Evolutionary conservation across 2,888 invertebrate genomes (phyloP), one percentile per base, ranked within the genome.

Genomic region (Drosophila sordidapex): DNA sequence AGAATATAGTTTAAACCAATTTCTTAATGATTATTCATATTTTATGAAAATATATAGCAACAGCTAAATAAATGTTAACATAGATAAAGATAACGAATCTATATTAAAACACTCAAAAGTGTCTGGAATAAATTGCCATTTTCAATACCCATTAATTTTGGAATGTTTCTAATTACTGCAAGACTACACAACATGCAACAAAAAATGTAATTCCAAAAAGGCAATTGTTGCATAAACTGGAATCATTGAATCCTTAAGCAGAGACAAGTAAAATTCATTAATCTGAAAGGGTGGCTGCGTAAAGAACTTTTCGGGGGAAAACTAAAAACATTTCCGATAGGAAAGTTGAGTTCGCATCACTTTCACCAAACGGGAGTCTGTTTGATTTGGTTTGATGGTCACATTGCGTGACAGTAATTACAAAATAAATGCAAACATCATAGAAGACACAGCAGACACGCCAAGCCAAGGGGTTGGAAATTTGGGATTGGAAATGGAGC

Each of bases 361-460:
- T 83, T 73, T 77, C 73, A 66, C 66, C 70, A 49, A 59, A 65
- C 49, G 65, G 58, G 67, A 69, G 61, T 70, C 70, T 75, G 73
- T 79, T 80, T 87, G 79, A 90, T 87, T 89, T 89, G 80, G 81
- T 87, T 85, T 91, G 90, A 91, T 88, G 89, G 88, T 87, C 91
- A 88, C 91, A 92, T 92, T 91, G 92, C 92, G 91, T 92, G 91
- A 91, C 92, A 92, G 87, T 91, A 92, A 91, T 92, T 92, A 91
- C 90, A 86, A 81, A 90, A 86, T 91, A 91, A 92, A 91, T 91
- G 91, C 90, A 91, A 92, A 91, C 91, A 91, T 91, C 91, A 90
- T 60, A 72, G 38, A 52, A 62, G 21, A 29, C 7, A 36, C 52
- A 56, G 60, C 64, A 49, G 25, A 60, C 67, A 63, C 56, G 63